Evolutionary conservation across 2,797 vertebrate species (phyloP).

Genomic region (Pterois miles): DNA sequence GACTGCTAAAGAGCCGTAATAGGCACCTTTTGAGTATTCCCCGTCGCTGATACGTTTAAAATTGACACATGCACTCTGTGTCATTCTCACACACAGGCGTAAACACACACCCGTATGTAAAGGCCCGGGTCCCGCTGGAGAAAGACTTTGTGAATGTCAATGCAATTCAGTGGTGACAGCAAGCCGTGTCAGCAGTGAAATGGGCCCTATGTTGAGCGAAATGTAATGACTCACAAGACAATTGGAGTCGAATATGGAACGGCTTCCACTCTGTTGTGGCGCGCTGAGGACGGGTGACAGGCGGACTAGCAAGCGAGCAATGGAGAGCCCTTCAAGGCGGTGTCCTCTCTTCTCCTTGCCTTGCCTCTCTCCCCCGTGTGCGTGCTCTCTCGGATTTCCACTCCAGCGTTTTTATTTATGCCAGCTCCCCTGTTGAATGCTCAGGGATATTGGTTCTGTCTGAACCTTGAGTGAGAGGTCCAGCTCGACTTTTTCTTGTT

Average conservation of each 20-base stretch:
- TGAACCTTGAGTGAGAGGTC: slow-evolving; percentile 63
- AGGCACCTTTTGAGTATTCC: slow-evolving; percentile 27
- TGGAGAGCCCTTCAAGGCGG: slow-evolving; percentile 42
- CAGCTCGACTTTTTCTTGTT: slow-evolving; percentile 52
- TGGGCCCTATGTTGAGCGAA: slow-evolving; percentile 65
- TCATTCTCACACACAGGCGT: slow-evolving; percentile 1
- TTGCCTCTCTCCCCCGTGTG: neutral
- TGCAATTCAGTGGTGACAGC: slow-evolving; percentile 69
- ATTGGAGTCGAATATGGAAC: slow-evolving; percentile 65
- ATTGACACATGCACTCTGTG: slow-evolving; percentile 24
- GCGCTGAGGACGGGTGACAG: slow-evolving; percentile 65
- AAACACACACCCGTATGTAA: slow-evolving; percentile 8
- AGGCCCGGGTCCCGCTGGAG: slow-evolving; percentile 53
- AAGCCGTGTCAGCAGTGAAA: slow-evolving; percentile 69
- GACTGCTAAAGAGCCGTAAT: slow-evolving; percentile 49
- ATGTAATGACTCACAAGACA: slow-evolving; percentile 75
- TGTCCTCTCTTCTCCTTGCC: slow-evolving; percentile 19
- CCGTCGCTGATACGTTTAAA: slow-evolving; percentile 17
- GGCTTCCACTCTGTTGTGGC: slow-evolving; percentile 69
- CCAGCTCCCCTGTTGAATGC: slow-evolving; percentile 55
- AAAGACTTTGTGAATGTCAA: slow-evolving; percentile 76
- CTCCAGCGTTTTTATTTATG: slow-evolving; percentile 61
- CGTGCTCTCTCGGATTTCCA: slow-evolving; percentile 37
- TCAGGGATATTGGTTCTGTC: slow-evolving; percentile 74
- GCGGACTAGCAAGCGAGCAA: slow-evolving; percentile 6